phyloP scores from a whole-genome alignment of 2,888 invertebrate species.

The Nomada fabriciana region DNA sequence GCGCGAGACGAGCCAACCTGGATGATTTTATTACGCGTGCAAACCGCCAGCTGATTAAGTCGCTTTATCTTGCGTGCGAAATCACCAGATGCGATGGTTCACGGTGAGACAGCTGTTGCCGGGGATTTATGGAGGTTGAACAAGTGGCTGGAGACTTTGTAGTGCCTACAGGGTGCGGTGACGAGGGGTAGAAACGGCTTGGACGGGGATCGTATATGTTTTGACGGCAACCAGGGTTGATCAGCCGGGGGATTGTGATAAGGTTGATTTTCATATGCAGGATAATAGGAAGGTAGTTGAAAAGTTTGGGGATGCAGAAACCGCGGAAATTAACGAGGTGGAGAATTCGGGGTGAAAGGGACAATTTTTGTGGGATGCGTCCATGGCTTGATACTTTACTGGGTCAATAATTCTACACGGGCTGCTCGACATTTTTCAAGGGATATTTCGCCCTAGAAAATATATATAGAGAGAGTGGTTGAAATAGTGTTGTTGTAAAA shows the following conservation, averaged over 20 bases:
- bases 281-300: not conserved
- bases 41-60: conserved; percentile 3
- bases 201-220: not conserved
- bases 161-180: not conserved
- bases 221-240: not conserved
- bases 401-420: no score
- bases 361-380: no score
- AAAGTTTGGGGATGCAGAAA: not conserved
- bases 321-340: not conserved
- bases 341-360: not conserved
- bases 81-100: not conserved
- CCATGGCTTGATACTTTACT: no score
- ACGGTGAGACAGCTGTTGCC: conserved; percentile 7
- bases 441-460: no score
- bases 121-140: conserved; percentile 7
- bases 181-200: not conserved
- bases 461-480: no score
- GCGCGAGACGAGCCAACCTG: not conserved
- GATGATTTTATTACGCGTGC: not conserved
- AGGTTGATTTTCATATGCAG: not conserved
- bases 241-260: not conserved
- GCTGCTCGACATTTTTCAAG: no score
- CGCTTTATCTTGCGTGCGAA: conserved; percentile 13
- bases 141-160: not conserved
- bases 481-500: no score